These are phyloP conservation scores for Linnaemya tessellans DNA, from an alignment of 2,888 invertebrate species.

Conservation along the genomic window DNA sequence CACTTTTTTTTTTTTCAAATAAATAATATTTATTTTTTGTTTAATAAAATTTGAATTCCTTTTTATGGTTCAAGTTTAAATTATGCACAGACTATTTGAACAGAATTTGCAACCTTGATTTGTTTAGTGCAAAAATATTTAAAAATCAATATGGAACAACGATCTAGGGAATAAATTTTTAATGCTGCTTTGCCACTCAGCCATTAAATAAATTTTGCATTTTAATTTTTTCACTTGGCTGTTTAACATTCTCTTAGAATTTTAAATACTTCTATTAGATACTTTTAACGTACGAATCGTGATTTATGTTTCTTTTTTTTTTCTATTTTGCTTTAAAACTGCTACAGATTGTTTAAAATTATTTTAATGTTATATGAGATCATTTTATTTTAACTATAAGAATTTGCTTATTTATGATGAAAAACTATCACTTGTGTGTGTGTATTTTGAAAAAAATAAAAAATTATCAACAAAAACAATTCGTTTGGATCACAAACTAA, in stretches of 20 bases:
- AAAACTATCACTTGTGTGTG: conserved; percentile 20
- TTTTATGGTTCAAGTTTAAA: conserved; percentile 36
- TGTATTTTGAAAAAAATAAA: conserved; percentile 11
- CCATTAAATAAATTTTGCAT: conserved; percentile 61
- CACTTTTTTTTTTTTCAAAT: conserved; percentile 1
- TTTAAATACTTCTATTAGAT: conserved; percentile 47
- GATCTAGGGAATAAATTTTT: conserved; percentile 30
- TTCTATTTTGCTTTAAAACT: conserved; percentile 14
- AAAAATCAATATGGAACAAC: conserved; percentile 30
- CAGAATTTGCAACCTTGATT: conserved; percentile 81
- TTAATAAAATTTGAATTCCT: conserved; percentile 23
- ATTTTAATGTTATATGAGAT: conserved; percentile 64
- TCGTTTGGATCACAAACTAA: conserved; percentile 17
- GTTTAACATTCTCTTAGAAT: conserved; percentile 31
- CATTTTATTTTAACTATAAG: conserved; percentile 52
- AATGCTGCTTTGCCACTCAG: conserved; percentile 21
- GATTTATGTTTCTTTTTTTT: conserved; percentile 43
- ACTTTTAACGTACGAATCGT: conserved; percentile 38
- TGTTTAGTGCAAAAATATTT: conserved; percentile 6
- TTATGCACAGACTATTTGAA: conserved; percentile 22
- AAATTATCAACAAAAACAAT: conserved; percentile 12
- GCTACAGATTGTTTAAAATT: conserved; percentile 38
- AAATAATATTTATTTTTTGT: conserved; percentile 17
- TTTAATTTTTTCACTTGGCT: conserved; percentile 39
- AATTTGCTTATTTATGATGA: conserved; percentile 41